These are phyloP conservation scores for Leptinotarsa juncta DNA, from an alignment of 2,888 invertebrate genomes.

Conservation along the genomic window DNA sequence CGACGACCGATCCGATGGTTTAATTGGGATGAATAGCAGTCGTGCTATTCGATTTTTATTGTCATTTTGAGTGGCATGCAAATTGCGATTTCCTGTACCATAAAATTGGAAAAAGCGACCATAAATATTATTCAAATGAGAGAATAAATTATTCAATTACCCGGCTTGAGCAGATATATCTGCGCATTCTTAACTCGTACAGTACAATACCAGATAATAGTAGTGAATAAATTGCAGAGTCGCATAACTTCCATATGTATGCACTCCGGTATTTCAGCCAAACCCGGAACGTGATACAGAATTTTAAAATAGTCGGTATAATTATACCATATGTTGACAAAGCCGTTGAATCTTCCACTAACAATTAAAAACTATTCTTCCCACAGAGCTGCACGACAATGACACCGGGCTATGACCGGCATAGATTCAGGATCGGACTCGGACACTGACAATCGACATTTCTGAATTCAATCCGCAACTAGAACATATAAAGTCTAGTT, in stretches of 20 bases:
- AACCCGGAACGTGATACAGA: slow-evolving; percentile 53
- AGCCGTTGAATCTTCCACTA: slow-evolving; percentile 43
- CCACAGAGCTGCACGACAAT: slow-evolving; percentile 55
- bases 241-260: slow-evolving; percentile 35
- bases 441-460: neutral
- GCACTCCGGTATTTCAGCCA: slow-evolving; percentile 22
- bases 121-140: slow-evolving; percentile 56
- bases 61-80: slow-evolving; percentile 44
- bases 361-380: slow-evolving; percentile 58
- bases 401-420: slow-evolving; percentile 56
- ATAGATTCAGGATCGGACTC: slow-evolving; percentile 50
- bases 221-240: slow-evolving; percentile 41
- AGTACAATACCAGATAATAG: slow-evolving; percentile 49
- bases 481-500: too few species aligned
- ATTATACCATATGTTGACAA: slow-evolving; percentile 43
- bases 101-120: slow-evolving; percentile 47
- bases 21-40: slow-evolving; percentile 41
- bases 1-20: slow-evolving; percentile 33
- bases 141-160: slow-evolving; percentile 57
- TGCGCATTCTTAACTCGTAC: slow-evolving; percentile 44
- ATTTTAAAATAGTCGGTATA: slow-evolving; percentile 47
- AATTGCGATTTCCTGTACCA: slow-evolving; percentile 50
- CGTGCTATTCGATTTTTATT: slow-evolving; percentile 35
- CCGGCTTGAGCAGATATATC: slow-evolving; percentile 46
- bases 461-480: neutral